Conservation (phyloP, 2,797 vertebrate species). For the Hozukius guyotensis region DNA sequence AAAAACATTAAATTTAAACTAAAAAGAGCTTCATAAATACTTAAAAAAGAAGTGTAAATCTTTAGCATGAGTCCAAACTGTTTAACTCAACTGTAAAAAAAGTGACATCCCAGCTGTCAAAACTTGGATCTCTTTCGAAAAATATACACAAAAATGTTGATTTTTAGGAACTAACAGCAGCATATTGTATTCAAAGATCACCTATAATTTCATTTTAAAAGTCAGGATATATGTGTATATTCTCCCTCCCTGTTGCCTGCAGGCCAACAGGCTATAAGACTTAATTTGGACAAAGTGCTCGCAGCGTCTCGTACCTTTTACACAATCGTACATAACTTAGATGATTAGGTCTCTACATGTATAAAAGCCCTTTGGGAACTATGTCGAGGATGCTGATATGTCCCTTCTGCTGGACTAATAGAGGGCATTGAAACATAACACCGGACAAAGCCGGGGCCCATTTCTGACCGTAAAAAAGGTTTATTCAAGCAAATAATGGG, state of each 20-base stretch:
- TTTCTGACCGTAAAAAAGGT: conserved; percentile 93
- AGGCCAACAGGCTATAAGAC: neutral
- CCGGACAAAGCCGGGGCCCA: conserved; percentile 90
- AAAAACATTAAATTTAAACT: neutral
- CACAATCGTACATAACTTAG: conserved; percentile 65
- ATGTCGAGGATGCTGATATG: conserved; percentile 85
- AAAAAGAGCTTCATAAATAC: neutral
- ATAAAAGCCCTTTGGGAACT: conserved; percentile 66
- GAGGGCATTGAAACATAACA: conserved; percentile 94
- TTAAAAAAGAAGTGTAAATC: neutral
- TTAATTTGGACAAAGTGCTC: conserved; percentile 17
- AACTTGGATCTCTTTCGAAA: neutral
- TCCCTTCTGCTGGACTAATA: conserved; percentile 83
- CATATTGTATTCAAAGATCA: neutral
- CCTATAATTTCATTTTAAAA: neutral
- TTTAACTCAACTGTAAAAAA: neutral
- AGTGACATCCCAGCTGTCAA: neutral
- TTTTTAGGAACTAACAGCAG: neutral
- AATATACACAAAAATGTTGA: neutral
- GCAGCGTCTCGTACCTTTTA: conserved; percentile 39
- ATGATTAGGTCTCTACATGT: conserved; percentile 65
- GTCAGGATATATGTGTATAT: neutral
- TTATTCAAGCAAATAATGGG: conserved; percentile 99
- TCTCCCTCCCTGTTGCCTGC: conserved; percentile 1
- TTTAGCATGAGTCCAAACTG: neutral